Evolutionary conservation across 2,888 invertebrate species (phyloP), one percentile per base, ranked within the genome.

Genomic region (Eupithecia vulgata): DNA sequence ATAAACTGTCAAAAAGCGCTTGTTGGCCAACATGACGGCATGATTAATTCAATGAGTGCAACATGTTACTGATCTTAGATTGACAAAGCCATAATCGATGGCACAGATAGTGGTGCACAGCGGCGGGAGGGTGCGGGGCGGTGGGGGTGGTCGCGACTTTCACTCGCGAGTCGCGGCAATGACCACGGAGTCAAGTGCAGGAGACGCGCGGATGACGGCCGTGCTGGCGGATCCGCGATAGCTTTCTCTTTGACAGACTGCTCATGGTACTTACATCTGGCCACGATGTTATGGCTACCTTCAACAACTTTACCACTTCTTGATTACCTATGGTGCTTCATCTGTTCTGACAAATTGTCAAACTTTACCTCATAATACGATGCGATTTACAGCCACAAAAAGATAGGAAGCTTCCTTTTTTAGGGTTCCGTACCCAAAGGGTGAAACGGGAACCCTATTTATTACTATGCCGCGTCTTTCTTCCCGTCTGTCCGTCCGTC

Each of bases 141-240:
- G 74, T 70, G 75, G 77, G 73, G 75, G 73, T 76, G 78, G 79
- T 71, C 79, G 81, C 84, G 88, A 91, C 91, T 91, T 91, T 91
- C 91, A 91, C 91, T 91, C 82, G 87, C 57, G 57, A 57, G 57
- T 57, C 87, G 84, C 88, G 89, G 86, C 91, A 91, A 88, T 91
- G 91, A 90, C 91, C 91, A 90, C 87, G 72, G 87, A 88, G 91
- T 91, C 91, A 91, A 91, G 90, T 90, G 89, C 78, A 73, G 68
- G 35, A 64, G 34, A 40, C 64, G 45, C 45, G 72, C 59, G 45
- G 68, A 68, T 67, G 52, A 35, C 68, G 42, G 67, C 42, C 37
- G 4, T 35, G 57, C 30, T 69, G 61, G 15, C 65, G 37, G 65
- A 65, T 65, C 42, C 40, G 40, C 65, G n/a, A 61, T 61, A 42